These are phyloP conservation scores for Myotis myotis DNA, from an alignment of 2,797 vertebrate genomes.

Conservation along the genomic window DNA sequence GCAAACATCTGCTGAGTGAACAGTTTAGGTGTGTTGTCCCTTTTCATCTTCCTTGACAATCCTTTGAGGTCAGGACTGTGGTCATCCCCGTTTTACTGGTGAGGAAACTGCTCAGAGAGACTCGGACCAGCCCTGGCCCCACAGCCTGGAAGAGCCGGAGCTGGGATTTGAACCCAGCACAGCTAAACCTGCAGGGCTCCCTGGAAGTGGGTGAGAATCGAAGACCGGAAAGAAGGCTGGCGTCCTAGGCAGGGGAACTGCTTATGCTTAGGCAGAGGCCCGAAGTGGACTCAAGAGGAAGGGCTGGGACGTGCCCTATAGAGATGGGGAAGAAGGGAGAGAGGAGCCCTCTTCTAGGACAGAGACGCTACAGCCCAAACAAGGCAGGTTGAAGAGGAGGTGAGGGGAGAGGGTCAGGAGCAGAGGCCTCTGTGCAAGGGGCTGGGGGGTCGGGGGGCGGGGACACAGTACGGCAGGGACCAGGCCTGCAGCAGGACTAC, in stretches of 20 bases:
- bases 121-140: background rate
- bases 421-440: background rate
- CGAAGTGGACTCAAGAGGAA: background rate
- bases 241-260: background rate
- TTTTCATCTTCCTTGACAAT: background rate
- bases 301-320: no score
- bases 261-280: background rate
- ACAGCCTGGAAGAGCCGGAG: background rate
- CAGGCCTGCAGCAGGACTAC: background rate
- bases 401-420: background rate
- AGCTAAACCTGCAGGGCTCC: accelerated
- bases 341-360: background rate
- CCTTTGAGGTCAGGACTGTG: background rate
- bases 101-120: background rate
- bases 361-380: background rate
- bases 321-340: background rate
- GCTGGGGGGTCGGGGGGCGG: no score
- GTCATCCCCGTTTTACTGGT: no score
- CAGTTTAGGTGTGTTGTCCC: no score
- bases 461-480: background rate
- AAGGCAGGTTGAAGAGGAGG: background rate
- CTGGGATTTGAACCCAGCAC: background rate
- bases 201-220: background rate
- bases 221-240: background rate
- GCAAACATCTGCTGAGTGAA: accelerated